Base-by-base conservation (phyloP, 2,888 invertebrate genomes). In the Drosophila ezoana region DNA sequence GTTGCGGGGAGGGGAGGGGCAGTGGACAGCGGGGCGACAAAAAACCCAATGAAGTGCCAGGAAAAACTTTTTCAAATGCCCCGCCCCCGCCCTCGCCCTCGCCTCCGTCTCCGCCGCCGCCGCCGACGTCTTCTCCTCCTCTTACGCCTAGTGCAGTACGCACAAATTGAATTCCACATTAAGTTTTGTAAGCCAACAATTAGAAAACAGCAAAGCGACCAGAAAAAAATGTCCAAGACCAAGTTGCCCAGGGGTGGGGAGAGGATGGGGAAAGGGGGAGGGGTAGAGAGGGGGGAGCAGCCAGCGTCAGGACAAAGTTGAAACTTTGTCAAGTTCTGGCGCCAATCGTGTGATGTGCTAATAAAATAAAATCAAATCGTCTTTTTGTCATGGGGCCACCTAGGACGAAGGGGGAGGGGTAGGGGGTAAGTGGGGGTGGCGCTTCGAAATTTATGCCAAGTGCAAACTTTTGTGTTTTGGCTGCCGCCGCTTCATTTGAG, bases 131-230 rank as follows among this genome's bases (percentile, higher is more conserved):
- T 32, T 35, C 14, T 4, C 28, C 33, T 5, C 1, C 5, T n/a
- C n/a, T n/a, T n/a, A n/a, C n/a, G 41, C n/a, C 33, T 11, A 47
- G 41, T 62, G 74, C 60, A 68, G 53, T 59, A 63, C 82, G 68
- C 78, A 67, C 79, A 84, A 87, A 89, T 86, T 90, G 90, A 90
- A 89, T 90, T 90, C 81, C 81, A 72, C 81, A 77, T 85, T 81
- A 83, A 81, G 83, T 81, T 82, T 90, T 90, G 89, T 91, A 91
- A 90, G 90, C 90, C 88, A 90, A 90, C 90, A 90, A 90, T 90
- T 90, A 91, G 90, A 90, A 79, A 77, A 77, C 74, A 87, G 84
- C 88, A 88, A 87, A 86, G 76, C 76, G 85, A 87, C 74, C 74
- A 87, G 68, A 74, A 72, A 75, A 75, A 81, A 72, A 70, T 59